These are phyloP conservation scores for Iguana delicatissima DNA, from an alignment of 2,797 vertebrate genomes.

Conservation along the genomic window DNA sequence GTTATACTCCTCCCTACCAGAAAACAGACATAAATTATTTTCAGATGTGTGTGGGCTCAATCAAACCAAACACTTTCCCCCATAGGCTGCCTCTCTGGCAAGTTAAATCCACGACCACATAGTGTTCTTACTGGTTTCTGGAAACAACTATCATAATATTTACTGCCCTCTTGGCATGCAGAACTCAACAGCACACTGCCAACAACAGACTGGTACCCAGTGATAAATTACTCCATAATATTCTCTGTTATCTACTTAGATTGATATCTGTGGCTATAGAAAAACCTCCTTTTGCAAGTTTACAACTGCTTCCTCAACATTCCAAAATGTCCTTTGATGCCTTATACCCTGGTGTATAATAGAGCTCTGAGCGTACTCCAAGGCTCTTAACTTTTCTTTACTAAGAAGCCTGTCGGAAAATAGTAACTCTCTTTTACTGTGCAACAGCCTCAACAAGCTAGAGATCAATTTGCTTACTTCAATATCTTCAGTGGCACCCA, in stretches of 20 bases:
- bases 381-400: conserved; percentile 49
- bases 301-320: conserved; percentile 45
- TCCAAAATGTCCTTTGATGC: conserved; percentile 50
- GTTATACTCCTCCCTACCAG: background rate
- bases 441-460: background rate
- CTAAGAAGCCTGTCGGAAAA: conserved; percentile 34
- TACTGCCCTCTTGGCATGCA: conserved; percentile 60
- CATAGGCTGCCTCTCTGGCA: conserved; percentile 52
- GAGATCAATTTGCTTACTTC: conserved; percentile 23
- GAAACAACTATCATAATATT: conserved; percentile 62
- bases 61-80: conserved; percentile 44
- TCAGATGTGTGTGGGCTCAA: conserved; percentile 43
- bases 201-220: conserved; percentile 44
- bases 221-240: conserved; percentile 31
- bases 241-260: conserved; percentile 42
- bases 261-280: conserved; percentile 55
- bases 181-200: conserved; percentile 57
- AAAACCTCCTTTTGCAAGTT: conserved; percentile 51
- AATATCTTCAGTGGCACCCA: background rate
- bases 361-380: conserved; percentile 53
- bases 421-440: conserved; percentile 26
- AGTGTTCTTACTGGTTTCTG: conserved; percentile 45
- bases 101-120: conserved; percentile 56
- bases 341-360: conserved; percentile 22
- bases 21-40: conserved; percentile 46